phyloP scores from a whole-genome alignment of 2,113 vertebrate genomes.

The Colius striatus region DNA sequence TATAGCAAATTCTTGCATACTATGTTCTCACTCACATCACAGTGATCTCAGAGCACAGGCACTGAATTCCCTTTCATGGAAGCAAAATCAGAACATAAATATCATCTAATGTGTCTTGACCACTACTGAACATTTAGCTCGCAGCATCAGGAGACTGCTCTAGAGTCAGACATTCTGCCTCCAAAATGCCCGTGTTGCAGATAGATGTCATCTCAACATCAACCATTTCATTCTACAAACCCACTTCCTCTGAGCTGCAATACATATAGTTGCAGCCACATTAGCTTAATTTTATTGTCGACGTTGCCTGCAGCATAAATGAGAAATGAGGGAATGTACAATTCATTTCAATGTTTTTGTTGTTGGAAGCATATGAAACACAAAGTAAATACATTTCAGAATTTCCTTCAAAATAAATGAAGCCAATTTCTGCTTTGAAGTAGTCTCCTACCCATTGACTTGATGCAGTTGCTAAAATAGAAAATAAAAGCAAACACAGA shows the following conservation, averaged over 20 bases:
- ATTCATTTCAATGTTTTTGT: neutral
- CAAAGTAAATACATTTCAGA: neutral
- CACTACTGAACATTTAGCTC: neutral
- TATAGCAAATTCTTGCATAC: neutral
- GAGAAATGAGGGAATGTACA: neutral
- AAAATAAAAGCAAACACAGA: neutral
- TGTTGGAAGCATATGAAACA: neutral
- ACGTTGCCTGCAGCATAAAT: neutral
- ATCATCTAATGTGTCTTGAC: neutral
- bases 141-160: neutral
- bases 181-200: neutral
- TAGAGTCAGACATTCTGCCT: neutral
- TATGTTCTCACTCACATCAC: neutral
- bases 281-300: neutral
- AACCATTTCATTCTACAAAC: neutral
- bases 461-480: neutral
- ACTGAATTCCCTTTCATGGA: neutral
- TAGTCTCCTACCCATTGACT: neutral
- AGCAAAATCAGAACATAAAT: neutral
- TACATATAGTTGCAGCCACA: neutral
- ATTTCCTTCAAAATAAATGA: conserved; percentile 9
- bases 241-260: neutral
- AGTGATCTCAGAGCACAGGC: neutral
- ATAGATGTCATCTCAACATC: neutral
- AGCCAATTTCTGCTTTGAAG: neutral